phyloP scores from a whole-genome alignment of 2,113 vertebrate genomes.

The Conger conger region DNA sequence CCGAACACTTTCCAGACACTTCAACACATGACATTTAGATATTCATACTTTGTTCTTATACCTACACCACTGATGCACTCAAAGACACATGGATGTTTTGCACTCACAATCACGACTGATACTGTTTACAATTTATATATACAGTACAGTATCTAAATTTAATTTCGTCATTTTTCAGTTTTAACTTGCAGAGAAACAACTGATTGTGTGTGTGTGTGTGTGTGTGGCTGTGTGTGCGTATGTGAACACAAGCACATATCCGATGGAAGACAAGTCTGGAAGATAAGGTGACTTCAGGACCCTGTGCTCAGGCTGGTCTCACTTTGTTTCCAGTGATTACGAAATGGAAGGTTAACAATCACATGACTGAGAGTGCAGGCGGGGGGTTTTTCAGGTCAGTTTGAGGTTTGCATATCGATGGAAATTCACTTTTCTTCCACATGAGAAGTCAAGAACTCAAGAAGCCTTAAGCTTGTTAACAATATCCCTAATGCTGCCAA shows the following conservation, averaged over 20 bases:
- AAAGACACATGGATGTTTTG: too few relatives aligned
- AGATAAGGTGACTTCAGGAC: background rate
- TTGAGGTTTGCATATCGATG: background rate
- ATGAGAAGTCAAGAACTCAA: background rate
- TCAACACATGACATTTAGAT: background rate
- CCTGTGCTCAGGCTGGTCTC: background rate
- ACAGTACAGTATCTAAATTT: too few relatives aligned
- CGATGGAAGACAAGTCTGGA: background rate
- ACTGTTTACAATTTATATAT: too few relatives aligned
- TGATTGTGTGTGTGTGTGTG: background rate
- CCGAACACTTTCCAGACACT: background rate
- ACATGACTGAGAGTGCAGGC: background rate
- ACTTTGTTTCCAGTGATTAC: background rate
- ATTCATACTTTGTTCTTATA: background rate
- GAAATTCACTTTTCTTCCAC: background rate
- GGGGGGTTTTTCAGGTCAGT: background rate
- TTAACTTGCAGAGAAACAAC: background rate
- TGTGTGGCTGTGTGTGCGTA: background rate
- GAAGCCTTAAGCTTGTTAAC: background rate
- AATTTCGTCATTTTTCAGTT: too few relatives aligned
- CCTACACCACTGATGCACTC: too few relatives aligned
- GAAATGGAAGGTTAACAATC: background rate
- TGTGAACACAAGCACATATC: background rate
- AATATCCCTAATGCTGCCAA: background rate
- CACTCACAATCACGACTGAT: too few relatives aligned